Evolutionary conservation across 2,113 vertebrate species (phyloP).

Genomic region (Dipodomys ordii): DNA sequence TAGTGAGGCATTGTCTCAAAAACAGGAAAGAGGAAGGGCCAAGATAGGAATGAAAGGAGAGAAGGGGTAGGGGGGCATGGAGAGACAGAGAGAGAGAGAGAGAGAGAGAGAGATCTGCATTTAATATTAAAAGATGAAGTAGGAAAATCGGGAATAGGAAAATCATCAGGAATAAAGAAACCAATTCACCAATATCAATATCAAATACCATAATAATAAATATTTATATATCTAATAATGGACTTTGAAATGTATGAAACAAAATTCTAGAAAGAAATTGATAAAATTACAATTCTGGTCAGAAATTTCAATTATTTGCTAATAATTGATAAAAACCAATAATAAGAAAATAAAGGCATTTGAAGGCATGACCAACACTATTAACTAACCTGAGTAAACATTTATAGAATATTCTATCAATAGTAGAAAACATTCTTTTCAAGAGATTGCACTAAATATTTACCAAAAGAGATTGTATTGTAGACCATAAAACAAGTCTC

Average conservation of each 20-base stretch:
- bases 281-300: slow-evolving; percentile 27
- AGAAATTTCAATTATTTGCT: background rate
- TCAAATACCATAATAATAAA: background rate
- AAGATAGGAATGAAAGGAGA: too few relatives aligned
- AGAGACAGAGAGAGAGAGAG: too few relatives aligned
- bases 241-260: background rate
- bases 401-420: background rate
- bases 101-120: background rate
- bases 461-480: background rate
- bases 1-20: too few relatives aligned
- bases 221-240: background rate
- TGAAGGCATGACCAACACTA: background rate
- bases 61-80: too few relatives aligned
- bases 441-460: slow-evolving; percentile 5
- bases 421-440: slow-evolving; percentile 27
- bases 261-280: background rate
- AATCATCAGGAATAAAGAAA: slow-evolving; percentile 13
- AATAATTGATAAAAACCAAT: slow-evolving; percentile 8
- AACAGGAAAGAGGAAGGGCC: too few relatives aligned
- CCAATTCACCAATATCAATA: background rate
- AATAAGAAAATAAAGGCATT: background rate
- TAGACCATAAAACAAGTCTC: background rate
- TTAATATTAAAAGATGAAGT: slow-evolving; percentile 5
- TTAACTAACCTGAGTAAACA: background rate
- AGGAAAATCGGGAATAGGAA: slow-evolving; percentile 5